Percentiles rank a stretch among this genome's conserved stretches.
These are phyloP conservation scores for Sebastes nivosus DNA, from an alignment of 2,797 vertebrate species.

Conservation along the genomic window DNA sequence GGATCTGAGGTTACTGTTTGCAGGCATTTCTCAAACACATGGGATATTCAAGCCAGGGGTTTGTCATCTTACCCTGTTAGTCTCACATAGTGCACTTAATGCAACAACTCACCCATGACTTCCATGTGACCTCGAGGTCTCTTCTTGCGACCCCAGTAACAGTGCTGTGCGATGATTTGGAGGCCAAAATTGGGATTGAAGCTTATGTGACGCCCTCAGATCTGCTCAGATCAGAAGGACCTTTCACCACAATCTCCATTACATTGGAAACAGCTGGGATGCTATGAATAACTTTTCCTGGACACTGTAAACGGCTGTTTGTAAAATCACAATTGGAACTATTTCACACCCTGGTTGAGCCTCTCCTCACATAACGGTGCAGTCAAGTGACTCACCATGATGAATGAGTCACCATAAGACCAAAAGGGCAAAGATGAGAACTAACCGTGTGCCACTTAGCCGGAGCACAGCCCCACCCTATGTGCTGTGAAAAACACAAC, in stretches of 20 bases:
- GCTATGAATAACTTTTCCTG: background rate
- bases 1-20: background rate
- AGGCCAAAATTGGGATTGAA: background rate
- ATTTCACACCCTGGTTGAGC: slow-evolving; percentile 18
- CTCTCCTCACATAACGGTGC: slow-evolving; percentile 21
- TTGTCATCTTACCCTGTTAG: background rate
- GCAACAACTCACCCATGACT: background rate
- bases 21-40: background rate
- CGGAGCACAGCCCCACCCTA: background rate
- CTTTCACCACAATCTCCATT: background rate
- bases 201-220: background rate
- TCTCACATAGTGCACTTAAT: background rate
- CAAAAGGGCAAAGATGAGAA: slow-evolving; percentile 39
- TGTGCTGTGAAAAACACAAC: background rate
- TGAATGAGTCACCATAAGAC: slow-evolving; percentile 31
- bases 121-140: background rate
- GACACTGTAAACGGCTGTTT: background rate
- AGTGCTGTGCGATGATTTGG: background rate
- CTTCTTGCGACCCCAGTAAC: background rate
- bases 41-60: slow-evolving; percentile 12
- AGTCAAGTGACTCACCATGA: slow-evolving; percentile 32
- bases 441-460: slow-evolving; percentile 25
- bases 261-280: background rate
- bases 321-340: slow-evolving; percentile 2
- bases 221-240: background rate